Evolutionary conservation across 2,797 vertebrate species (phyloP), one percentile per base, ranked within the genome.

Genomic region (Tinamus major): DNA sequence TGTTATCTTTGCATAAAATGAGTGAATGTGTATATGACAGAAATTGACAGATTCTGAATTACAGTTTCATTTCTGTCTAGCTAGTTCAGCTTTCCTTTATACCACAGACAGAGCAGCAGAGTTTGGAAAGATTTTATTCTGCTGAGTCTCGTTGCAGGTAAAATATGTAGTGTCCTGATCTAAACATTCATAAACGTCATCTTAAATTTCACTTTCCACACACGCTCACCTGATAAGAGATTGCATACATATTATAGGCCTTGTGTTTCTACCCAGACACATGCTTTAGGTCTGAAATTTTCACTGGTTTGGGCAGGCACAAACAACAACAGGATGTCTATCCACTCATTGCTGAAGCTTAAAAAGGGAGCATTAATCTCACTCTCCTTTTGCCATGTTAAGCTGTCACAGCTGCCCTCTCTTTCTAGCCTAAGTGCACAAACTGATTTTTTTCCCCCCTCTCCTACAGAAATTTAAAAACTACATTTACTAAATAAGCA

Each of bases 321-420:
- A 70, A 89, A 27, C 33, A 71, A 31, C 1, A 7, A 31, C 59
- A 65, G 33, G 29, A n/a, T 70, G 72, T 21, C 1, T 3, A 77
- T 31, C 24, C 27, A 19, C 37, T 68, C 53, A 42, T 68, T 74
- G 68, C 21, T 2, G 2, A 70, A 67, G 35, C 71, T 82, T 87
- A 33, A 64, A 80, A 51, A 53, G 31, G 72, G 13, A 83, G 15
- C 55, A 33, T 78, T 16, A 85, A 87, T 39, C 37, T 91, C n/a
- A 27, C 24, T 41, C 31, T 62, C 29, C 33, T 94, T 83, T 80
- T 56, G n/a, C 85, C 68, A 49, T 55, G 58, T 72, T 87, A 58
- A 83, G 77, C 87, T 76, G 67, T 24, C 51, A 56, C 79, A 93
- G 90, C 63, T 93, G 90, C n/a, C 81, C 1, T 67, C 27, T 41